Conservation (phyloP, 2,888 invertebrate genomes). For the Clanis bilineata region DNA sequence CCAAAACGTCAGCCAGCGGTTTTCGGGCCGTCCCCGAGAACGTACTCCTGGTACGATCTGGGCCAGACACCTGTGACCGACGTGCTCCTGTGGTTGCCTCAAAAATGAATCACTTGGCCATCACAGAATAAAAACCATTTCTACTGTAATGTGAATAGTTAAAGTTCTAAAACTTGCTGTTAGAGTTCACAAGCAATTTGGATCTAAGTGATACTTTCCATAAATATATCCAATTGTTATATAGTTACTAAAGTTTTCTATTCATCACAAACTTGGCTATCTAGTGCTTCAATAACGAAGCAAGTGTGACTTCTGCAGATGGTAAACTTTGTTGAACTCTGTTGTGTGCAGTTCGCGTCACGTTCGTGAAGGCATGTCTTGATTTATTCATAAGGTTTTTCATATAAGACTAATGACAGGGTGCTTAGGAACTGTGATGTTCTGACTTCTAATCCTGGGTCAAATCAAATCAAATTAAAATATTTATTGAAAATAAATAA, state of each 20-base stretch:
- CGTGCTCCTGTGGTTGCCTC: too few species aligned
- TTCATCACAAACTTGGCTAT: conserved; percentile 9
- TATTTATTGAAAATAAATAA: too few species aligned
- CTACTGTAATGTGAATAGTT: background rate
- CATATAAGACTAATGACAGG: too few species aligned
- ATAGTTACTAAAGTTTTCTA: conserved; percentile 32
- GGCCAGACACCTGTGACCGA: too few species aligned
- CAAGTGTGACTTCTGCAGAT: conserved; percentile 41
- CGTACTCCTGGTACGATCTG: too few species aligned
- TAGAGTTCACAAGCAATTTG: background rate
- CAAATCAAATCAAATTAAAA: too few species aligned
- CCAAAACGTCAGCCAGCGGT: too few species aligned
- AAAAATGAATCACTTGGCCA: too few species aligned
- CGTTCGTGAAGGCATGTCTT: background rate
- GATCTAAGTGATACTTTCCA: background rate
- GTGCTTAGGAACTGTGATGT: too few species aligned
- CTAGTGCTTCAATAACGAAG: conserved; percentile 40
- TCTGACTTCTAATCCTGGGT: too few species aligned
- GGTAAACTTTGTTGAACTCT: conserved; percentile 47
- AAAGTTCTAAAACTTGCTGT: background rate
- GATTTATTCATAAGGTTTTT: background rate
- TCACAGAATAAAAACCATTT: too few species aligned
- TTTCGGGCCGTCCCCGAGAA: too few species aligned
- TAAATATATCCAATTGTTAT: conserved; percentile 9
- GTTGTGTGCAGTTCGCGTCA: conserved; percentile 1